Evolutionary conservation across 2,797 vertebrate genomes (phyloP).

Genomic region (Naso thynnoides): DNA sequence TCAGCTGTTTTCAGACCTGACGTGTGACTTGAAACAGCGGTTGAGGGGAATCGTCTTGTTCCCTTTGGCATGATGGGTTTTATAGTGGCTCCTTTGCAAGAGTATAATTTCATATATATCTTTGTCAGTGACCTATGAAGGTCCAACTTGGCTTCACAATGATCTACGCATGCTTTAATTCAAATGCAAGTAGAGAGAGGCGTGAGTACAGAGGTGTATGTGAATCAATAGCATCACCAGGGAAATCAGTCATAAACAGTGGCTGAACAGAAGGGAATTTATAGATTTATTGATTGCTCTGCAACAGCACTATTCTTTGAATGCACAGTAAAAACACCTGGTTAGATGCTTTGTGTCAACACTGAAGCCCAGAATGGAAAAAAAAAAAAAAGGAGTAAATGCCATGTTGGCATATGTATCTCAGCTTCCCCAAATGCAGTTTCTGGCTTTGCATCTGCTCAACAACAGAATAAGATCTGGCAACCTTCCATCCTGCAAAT

Average conservation of each 20-base stretch:
- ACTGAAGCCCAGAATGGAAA: conserved; percentile 12
- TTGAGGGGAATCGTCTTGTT: conserved; percentile 38
- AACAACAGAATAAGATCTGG: conserved; percentile 74
- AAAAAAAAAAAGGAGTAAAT: conserved; percentile 42
- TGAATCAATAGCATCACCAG: conserved; percentile 64
- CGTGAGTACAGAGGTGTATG: conserved; percentile 40
- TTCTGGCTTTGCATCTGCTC: conserved; percentile 71
- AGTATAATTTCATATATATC: conserved; percentile 52
- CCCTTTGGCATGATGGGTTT: conserved; percentile 40
- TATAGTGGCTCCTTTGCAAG: conserved; percentile 35
- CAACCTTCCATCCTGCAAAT: conserved; percentile 78
- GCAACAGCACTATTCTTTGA: conserved; percentile 48
- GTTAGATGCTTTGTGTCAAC: conserved; percentile 50
- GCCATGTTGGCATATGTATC: conserved; percentile 74
- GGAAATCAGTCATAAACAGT: conserved; percentile 69
- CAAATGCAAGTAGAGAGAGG: conserved; percentile 63
- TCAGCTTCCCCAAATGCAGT: conserved; percentile 69
- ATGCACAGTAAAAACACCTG: conserved; percentile 46
- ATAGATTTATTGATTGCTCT: conserved; percentile 68
- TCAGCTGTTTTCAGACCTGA: conserved; percentile 21
- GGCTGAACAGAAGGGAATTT: conserved; percentile 59
- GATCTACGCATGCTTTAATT: conserved; percentile 62
- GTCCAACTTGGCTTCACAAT: conserved; percentile 58
- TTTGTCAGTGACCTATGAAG: conserved; percentile 56
- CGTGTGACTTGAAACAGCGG: conserved; percentile 19